These are phyloP conservation scores for Sebastes steindachneri DNA, from an alignment of 2,797 vertebrate genomes.

Conservation along the genomic window DNA sequence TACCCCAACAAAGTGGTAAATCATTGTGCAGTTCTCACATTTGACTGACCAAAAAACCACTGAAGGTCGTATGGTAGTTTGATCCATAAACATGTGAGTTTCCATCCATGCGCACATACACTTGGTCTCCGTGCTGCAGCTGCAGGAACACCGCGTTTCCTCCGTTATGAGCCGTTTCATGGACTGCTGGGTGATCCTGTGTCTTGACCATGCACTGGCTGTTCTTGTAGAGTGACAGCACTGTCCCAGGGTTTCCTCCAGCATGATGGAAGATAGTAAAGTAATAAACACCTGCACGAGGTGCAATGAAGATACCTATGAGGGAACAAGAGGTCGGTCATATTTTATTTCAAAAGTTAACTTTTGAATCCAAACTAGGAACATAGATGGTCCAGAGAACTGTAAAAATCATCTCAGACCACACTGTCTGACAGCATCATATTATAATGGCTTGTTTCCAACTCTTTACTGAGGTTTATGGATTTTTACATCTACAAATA, in stretches of 20 bases:
- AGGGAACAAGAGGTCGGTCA: not conserved
- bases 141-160: constrained; percentile 16
- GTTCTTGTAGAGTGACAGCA: not conserved
- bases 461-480: too few relatives aligned
- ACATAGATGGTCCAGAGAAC: too few relatives aligned
- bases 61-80: not conserved
- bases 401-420: too few relatives aligned
- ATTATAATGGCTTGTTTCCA: too few relatives aligned
- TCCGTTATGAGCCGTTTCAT: not conserved
- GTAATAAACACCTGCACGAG: constrained; percentile 6
- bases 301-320: constrained; percentile 17
- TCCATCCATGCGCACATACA: too few relatives aligned
- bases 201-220: accelerated
- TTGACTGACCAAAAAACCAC: not conserved
- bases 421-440: too few relatives aligned
- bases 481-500: too few relatives aligned
- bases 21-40: not conserved
- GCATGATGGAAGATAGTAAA: constrained; percentile 12
- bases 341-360: not conserved
- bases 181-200: accelerated
- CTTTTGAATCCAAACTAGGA: too few relatives aligned
- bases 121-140: constrained; percentile 4
- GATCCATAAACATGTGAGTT: not conserved
- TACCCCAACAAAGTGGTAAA: not conserved
- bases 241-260: accelerated